Evolutionary conservation across 1,140 invertebrate genomes (phyloP).

Genomic region (Dendroctonus ponderosae): DNA sequence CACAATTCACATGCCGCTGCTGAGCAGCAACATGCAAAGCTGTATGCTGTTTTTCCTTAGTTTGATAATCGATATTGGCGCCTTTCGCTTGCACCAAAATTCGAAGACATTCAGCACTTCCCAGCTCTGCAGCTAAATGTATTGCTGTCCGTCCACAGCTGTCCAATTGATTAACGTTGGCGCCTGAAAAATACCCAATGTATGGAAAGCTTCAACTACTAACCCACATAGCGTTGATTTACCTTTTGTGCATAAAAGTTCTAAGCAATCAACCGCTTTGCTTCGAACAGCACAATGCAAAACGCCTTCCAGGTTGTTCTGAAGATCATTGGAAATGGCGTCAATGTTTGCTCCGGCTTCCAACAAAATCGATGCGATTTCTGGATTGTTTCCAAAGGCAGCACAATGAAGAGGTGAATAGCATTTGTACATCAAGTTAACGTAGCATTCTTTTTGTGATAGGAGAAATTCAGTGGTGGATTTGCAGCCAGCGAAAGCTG

Average conservation of each 20-base stretch:
- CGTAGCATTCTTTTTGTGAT: constrained; percentile 59
- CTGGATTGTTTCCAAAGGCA: constrained; percentile 72
- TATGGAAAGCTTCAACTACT: neutral
- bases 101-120: constrained; percentile 65
- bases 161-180: constrained; percentile 66
- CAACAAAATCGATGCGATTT: constrained; percentile 68
- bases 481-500: constrained; percentile 70
- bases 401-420: constrained; percentile 77
- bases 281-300: constrained; percentile 73
- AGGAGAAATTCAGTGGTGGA: constrained; percentile 68
- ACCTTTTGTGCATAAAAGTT: constrained; percentile 66
- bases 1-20: constrained; percentile 69
- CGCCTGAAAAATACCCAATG: constrained; percentile 32
- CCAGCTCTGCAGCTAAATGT: constrained; percentile 73
- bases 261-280: constrained; percentile 69
- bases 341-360: constrained; percentile 61
- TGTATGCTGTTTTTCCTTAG: constrained; percentile 67
- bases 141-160: constrained; percentile 70
- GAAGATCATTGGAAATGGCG: constrained; percentile 53
- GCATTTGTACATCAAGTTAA: constrained; percentile 64
- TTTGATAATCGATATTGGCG: constrained; percentile 61
- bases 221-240: neutral
- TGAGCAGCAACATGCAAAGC: constrained; percentile 78
- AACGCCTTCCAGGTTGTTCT: constrained; percentile 68
- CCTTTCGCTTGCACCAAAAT: constrained; percentile 64